phyloP scores from a whole-genome alignment of 2,113 vertebrate species.

The Marcusenius ussheri region DNA sequence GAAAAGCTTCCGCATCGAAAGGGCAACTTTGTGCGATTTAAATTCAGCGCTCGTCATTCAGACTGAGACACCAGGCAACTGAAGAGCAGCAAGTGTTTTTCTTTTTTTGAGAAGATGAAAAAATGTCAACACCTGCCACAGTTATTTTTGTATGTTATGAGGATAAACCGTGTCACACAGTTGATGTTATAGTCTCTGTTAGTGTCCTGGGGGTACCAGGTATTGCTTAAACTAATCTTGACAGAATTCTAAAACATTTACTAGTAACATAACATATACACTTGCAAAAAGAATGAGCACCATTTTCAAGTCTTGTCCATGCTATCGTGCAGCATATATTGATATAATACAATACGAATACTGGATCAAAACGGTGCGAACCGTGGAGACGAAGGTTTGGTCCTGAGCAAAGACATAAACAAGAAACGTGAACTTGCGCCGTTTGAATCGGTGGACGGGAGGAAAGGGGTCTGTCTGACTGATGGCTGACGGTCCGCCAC shows the following conservation, averaged over 20 bases:
- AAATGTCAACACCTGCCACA: slow-evolving; percentile 51
- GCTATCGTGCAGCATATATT: not conserved
- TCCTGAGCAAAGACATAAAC: not conserved
- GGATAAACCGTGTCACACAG: slow-evolving; percentile 16
- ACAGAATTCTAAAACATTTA: not conserved
- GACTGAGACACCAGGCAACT: slow-evolving; percentile 36
- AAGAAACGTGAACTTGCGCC: not conserved
- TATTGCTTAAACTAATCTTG: not conserved
- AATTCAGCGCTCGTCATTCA: slow-evolving; percentile 26
- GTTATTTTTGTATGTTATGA: slow-evolving; percentile 41
- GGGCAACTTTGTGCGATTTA: not conserved
- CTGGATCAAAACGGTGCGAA: not conserved
- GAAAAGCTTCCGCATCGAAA: not conserved
- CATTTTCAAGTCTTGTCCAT: not conserved
- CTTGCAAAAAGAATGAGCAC: not conserved
- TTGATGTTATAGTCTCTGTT: not conserved
- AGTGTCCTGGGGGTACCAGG: not conserved
- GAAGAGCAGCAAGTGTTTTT: slow-evolving; percentile 31
- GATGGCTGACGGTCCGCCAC: not conserved
- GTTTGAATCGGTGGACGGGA: not conserved
- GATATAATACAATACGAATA: not conserved
- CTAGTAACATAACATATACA: not conserved
- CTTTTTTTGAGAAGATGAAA: slow-evolving; percentile 33
- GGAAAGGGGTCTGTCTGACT: not conserved
- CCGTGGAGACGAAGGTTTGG: not conserved